These are phyloP conservation scores for Mesorhabditis belari DNA, from an alignment of 2,888 invertebrate species.

Conservation along the genomic window DNA sequence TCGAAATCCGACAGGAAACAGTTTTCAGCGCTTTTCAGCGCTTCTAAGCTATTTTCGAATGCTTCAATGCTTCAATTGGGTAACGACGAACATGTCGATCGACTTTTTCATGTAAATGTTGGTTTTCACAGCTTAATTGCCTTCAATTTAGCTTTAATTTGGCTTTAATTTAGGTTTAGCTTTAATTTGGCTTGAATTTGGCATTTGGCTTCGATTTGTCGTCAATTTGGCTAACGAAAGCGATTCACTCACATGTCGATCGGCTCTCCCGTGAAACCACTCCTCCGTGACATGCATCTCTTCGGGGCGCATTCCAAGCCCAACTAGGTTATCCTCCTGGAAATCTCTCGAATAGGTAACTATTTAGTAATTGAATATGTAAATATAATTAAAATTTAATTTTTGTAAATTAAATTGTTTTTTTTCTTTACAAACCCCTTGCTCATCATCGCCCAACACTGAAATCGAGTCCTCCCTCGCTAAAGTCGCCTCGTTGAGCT, in stretches of 20 bases:
- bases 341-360: neutral
- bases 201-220: too few species aligned
- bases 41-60: too few species aligned
- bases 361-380: slow-evolving; percentile 1
- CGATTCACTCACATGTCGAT: slow-evolving; percentile 24
- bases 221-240: neutral
- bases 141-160: too few species aligned
- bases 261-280: slow-evolving; percentile 53
- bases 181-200: too few species aligned
- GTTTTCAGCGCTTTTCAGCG: too few species aligned
- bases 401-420: neutral
- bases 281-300: slow-evolving; percentile 53
- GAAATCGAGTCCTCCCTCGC: slow-evolving; percentile 26
- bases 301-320: slow-evolving; percentile 47
- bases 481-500: neutral
- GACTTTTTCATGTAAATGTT: too few species aligned
- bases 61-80: too few species aligned
- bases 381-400: too few species aligned
- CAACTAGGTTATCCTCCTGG: slow-evolving; percentile 33
- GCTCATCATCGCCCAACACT: slow-evolving; percentile 43
- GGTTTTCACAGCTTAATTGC: too few species aligned
- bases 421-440: slow-evolving; percentile 4
- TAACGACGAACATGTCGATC: too few species aligned
- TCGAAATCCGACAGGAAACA: too few species aligned
- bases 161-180: too few species aligned